phyloP scores from a whole-genome alignment of 2,113 vertebrate species.

The Xiphophorus hellerii region DNA sequence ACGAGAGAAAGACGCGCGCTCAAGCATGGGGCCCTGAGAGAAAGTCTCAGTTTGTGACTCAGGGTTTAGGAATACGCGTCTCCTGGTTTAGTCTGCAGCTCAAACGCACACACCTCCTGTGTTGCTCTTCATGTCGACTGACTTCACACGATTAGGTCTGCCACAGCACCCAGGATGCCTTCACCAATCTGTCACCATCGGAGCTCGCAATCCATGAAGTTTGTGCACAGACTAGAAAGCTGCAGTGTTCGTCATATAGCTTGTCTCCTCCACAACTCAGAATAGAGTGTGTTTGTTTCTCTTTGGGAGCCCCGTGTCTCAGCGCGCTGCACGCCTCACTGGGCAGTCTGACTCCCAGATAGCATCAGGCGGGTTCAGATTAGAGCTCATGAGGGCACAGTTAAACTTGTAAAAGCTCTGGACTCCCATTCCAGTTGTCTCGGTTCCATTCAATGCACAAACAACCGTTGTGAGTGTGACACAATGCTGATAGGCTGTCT shows the following conservation, averaged over 20 bases:
- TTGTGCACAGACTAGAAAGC: slow-evolving; percentile 11
- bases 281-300: slow-evolving; percentile 35
- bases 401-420: slow-evolving; percentile 65
- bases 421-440: slow-evolving; percentile 36
- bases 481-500: slow-evolving; percentile 61
- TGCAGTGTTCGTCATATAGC: slow-evolving; percentile 34
- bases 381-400: slow-evolving; percentile 69
- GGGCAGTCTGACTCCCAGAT: slow-evolving; percentile 73
- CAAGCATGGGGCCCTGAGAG: slow-evolving; percentile 8
- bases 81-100: slow-evolving; percentile 17
- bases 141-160: slow-evolving; percentile 43
- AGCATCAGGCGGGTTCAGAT: slow-evolving; percentile 74
- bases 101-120: slow-evolving; percentile 32
- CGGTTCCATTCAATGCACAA: slow-evolving; percentile 40
- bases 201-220: slow-evolving; percentile 30
- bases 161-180: slow-evolving; percentile 6
- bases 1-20: not conserved
- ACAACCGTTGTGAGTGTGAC: slow-evolving; percentile 50
- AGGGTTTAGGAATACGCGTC: slow-evolving; percentile 32
- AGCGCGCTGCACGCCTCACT: slow-evolving; percentile 63
- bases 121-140: slow-evolving; percentile 33
- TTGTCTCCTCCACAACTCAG: slow-evolving; percentile 16
- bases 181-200: slow-evolving; percentile 31
- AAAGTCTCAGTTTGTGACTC: slow-evolving; percentile 61
- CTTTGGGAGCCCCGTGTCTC: slow-evolving; percentile 54